These are phyloP conservation scores for Vannuccia rotundouncinata DNA, from an alignment of 2,888 invertebrate species.

Conservation along the genomic window DNA sequence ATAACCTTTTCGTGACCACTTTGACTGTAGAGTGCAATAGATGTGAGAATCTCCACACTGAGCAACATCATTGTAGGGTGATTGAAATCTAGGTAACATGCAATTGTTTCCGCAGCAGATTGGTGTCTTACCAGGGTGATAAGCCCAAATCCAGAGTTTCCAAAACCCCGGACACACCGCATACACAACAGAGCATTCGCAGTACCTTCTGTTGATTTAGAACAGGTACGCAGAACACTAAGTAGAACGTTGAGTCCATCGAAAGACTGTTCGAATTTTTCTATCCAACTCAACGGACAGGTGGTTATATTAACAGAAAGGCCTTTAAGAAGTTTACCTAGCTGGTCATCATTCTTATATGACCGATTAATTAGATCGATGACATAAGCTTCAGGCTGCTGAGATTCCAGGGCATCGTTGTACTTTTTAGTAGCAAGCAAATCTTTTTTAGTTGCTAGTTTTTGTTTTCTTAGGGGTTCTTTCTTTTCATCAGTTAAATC, in stretches of 20 bases:
- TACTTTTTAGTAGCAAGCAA: neutral
- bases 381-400: neutral
- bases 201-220: neutral
- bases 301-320: neutral
- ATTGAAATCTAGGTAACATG: constrained; percentile 11
- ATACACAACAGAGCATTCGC: constrained; percentile 4
- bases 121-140: constrained; percentile 27
- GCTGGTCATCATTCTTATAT: neutral
- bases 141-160: constrained; percentile 34
- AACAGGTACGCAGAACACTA: neutral
- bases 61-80: constrained; percentile 31
- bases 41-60: constrained; percentile 22
- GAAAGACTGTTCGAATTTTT: neutral
- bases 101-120: neutral
- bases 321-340: neutral
- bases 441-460: neutral
- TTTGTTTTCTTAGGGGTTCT: neutral
- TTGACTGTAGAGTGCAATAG: constrained; percentile 28
- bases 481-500: neutral
- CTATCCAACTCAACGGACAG: neutral
- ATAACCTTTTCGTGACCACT: constrained; percentile 29
- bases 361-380: neutral
- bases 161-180: constrained; percentile 31
- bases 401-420: neutral
- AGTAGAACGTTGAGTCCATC: constrained; percentile 12